These are phyloP conservation scores for Protophormia terraenovae DNA, from an alignment of 2,888 invertebrate genomes.

Conservation along the genomic window DNA sequence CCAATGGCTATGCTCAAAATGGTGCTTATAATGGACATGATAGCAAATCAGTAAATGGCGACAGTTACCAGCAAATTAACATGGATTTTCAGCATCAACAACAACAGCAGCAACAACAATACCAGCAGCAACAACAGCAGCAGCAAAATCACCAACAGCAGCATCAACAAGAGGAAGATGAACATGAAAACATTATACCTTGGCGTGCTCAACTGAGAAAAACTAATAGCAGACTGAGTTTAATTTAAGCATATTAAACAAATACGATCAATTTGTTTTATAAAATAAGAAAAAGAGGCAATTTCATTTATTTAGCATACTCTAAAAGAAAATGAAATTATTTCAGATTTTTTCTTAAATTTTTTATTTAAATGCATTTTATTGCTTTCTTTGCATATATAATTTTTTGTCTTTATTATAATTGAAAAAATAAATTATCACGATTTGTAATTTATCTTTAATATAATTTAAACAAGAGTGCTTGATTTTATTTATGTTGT, in stretches of 20 bases:
- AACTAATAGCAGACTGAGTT: slow-evolving; percentile 93
- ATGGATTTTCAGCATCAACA: slow-evolving; percentile 52
- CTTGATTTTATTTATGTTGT: slow-evolving; percentile 36
- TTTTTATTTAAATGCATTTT: slow-evolving; percentile 46
- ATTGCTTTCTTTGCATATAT: slow-evolving; percentile 30
- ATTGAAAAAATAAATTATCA: slow-evolving; percentile 4
- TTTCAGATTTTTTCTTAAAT: background rate
- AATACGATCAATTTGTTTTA: slow-evolving; percentile 2
- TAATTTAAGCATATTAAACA: slow-evolving; percentile 83
- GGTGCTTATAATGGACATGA: slow-evolving; percentile 52
- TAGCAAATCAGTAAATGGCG: slow-evolving; percentile 57
- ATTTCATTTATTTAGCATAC: background rate
- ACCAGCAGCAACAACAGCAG: slow-evolving; percentile 42
- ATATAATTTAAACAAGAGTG: slow-evolving; percentile 26
- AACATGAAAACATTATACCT: slow-evolving; percentile 89
- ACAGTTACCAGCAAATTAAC: slow-evolving; percentile 46
- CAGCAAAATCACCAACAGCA: slow-evolving; percentile 56
- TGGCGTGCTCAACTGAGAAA: slow-evolving; percentile 95
- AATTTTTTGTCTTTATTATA: slow-evolving; percentile 26
- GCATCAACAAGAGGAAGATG: slow-evolving; percentile 82
- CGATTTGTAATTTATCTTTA: slow-evolving; percentile 45
- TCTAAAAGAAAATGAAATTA: slow-evolving; percentile 15
- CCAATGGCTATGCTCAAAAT: slow-evolving; percentile 75
- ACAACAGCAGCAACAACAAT: slow-evolving; percentile 12
- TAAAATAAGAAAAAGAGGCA: background rate